Base-by-base conservation (phyloP, 2,888 invertebrate species). In the Drosophila merina region DNA sequence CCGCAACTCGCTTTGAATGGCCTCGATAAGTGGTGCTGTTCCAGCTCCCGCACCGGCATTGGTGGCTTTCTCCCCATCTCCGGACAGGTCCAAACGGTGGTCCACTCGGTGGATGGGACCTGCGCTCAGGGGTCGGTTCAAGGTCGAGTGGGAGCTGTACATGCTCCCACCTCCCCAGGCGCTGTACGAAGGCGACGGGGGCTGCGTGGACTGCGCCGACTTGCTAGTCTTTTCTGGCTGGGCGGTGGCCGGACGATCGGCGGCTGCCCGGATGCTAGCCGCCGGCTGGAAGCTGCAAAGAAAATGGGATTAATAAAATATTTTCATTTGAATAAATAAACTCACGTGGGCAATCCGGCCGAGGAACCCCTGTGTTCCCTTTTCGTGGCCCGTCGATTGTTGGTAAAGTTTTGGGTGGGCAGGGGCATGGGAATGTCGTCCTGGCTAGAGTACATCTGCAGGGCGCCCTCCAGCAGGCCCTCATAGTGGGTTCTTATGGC, bases 1-100 rank as follows among this genome's bases (percentile, higher is more conserved):
- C 79, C 89, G 89, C 57, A 92, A 67, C 66, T 97, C 97, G 70
- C 94, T 94, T 91, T 96, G 96, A 88, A 97, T 97, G 73, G 97
- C 96, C 47, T 95, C 94, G 80, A 97, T 97, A 28, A 97, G 93
- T 0, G 97, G 96, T 10, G 96, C 94, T 0, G 97, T 96, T 0
- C 97, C 96, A 0, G 97, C 96, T 92, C 86, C 3, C 54, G 75
- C 2, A 47, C 62, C 7, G 57, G 64, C 3, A 71, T 66, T 1
- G 20, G 48, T 0, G 67, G 57, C 5, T 59, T 64, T 9, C 51
- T 51, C 4, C 70, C 71, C n/a, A 56, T 55, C 38, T 69, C 76
- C 30, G 73, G 93, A n/a, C n/a, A 40, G 9, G 3, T 62, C 59
- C 12, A 62, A 12, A 7, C 38, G 10, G 93, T 88, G 70, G 20